Percentiles rank a stretch among this genome's conserved stretches.
phyloP scores from a whole-genome alignment of 2,888 invertebrate genomes.

The Tanytarsus gracilentus region DNA sequence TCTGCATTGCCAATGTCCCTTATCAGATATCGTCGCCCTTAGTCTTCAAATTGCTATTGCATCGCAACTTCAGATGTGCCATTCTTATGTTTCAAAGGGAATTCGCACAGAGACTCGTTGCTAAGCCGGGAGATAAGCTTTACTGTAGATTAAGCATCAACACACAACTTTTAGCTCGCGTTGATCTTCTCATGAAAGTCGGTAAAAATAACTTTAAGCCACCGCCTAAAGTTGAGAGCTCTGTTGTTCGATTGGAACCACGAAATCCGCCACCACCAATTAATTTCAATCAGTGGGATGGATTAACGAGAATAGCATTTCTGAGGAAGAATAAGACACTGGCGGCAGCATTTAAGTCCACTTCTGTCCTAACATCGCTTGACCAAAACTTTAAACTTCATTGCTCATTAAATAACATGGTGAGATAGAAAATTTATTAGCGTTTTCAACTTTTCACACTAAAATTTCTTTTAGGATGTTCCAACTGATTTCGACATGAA shows the following conservation, averaged over 20 bases:
- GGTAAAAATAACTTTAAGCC: slow-evolving; percentile 98
- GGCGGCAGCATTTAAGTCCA: slow-evolving; percentile 78
- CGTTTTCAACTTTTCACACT: slow-evolving; percentile 32
- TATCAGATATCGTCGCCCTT: slow-evolving; percentile 97
- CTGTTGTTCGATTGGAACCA: slow-evolving; percentile 95
- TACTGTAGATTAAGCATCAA: slow-evolving; percentile 95
- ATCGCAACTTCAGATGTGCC: slow-evolving; percentile 82
- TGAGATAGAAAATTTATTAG: slow-evolving; percentile 37
- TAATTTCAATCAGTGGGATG: slow-evolving; percentile 97
- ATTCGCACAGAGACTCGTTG: slow-evolving; percentile 93
- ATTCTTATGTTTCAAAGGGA: slow-evolving; percentile 98
- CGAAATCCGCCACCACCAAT: slow-evolving; percentile 94
- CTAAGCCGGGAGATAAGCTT: slow-evolving; percentile 93
- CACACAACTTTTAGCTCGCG: slow-evolving; percentile 87
- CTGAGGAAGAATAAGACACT: slow-evolving; percentile 95
- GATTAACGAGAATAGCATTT: slow-evolving; percentile 89
- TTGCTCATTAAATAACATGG: slow-evolving; percentile 77
- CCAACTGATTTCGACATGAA: slow-evolving; percentile 75
- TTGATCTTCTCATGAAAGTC: slow-evolving; percentile 94
- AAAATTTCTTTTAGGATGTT: slow-evolving; percentile 51
- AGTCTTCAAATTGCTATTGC: slow-evolving; percentile 87
- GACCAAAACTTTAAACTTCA: slow-evolving; percentile 87
- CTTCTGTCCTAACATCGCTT: slow-evolving; percentile 69
- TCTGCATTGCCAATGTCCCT: slow-evolving; percentile 97
- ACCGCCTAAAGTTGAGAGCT: slow-evolving; percentile 98